Evolutionary conservation across 2,113 vertebrate species (phyloP), one percentile per base, ranked within the genome.

Genomic region (Ammodytes dubius): DNA sequence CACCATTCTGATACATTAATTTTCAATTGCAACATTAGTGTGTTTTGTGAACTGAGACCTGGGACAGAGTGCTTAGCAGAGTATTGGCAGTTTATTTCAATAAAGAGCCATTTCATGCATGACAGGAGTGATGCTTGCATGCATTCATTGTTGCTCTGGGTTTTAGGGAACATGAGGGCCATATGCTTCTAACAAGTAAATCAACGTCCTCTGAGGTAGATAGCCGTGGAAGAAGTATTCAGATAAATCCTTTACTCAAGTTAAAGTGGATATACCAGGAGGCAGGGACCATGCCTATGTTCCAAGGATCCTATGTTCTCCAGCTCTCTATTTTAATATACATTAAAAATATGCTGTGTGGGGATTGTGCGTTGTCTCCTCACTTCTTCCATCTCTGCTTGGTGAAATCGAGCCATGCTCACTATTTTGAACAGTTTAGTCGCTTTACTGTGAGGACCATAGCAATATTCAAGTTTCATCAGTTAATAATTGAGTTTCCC

Each of bases 41-140:
- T 65, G n/a, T 65, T 43, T 64, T 17, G 58, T 64, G 39, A 43
- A 27, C 27, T 42, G n/a, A 59, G 59, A 14, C 27, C 46, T 45
- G 47, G 10, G 56, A 35, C n/a, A 56, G 14, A 57, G 37, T 11
- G 40, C 50, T 63, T 0, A 4, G 27, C 54, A 59, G 53, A 40
- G 4, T 66, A 66, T 61, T 84, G 74, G 50, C 50, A 67, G 70
- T 10, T 68, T 61, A 5, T 64, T 66, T 74, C 47, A 56, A 72
- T 81, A 58, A 12, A 42, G 65, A 75, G 66, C 40, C 14, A 71
- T 46, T 88, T 85, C 88, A 88, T 80, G 57, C 82, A 70, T 81
- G 71, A 74, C 71, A 74, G 54, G 43, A 77, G 63, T 4, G 43
- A 19, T 49, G 52, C 65, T 54, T 66, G 53, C 35, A 59, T 69